Evolutionary conservation across 1,140 invertebrate genomes (phyloP), one percentile per base, ranked within the genome.

Genomic region (Aphelenchoides fujianensis): DNA sequence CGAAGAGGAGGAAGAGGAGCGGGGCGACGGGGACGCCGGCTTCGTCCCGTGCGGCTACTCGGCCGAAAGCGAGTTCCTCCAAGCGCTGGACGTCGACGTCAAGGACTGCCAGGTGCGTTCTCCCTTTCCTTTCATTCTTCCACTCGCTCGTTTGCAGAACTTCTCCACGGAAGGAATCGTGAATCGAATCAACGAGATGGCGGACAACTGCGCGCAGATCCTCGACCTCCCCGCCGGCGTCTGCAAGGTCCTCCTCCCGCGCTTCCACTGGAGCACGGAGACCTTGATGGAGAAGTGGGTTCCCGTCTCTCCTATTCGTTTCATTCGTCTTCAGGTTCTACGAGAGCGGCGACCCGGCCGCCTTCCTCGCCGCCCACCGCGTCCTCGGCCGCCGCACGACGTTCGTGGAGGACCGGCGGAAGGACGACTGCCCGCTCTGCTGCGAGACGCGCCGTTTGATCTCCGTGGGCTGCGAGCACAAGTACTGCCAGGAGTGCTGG

Each of bases 401-500:
- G 12, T 48, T 48, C 41, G 12, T 16, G 23, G 12, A 16, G 12
- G 23, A 48, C 23, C 23, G 12, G 41, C 12, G 12, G 12, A 12
- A 12, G 12, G 41, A 48, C 12, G 12, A 48, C 23, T 48, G 41
- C 23, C 12, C 12, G 12, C 12, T 48, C 23, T 48, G 41, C 23
- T 48, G 41, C 23, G 41, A 48, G 41, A 48, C 41, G 12, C 23
- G 12, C 12, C 41, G 23, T 12, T 48, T 97, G 93, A 94, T 93
- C 69, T 94, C 93, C 9, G 86, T 97, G 71, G 93, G 95, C 86
- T 97, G 95, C 88, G 94, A 93, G 53, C 95, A 97, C 87, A 89
- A 91, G 61, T 97, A 96, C 87, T 97, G 95, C 87, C 90, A 89
- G 64, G 89, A 89, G 68, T 98, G 95, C 85, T 98, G 95, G 95